Evolutionary conservation across 1,140 invertebrate species (phyloP).

Genomic region (Propsilocerus akamusi): DNA sequence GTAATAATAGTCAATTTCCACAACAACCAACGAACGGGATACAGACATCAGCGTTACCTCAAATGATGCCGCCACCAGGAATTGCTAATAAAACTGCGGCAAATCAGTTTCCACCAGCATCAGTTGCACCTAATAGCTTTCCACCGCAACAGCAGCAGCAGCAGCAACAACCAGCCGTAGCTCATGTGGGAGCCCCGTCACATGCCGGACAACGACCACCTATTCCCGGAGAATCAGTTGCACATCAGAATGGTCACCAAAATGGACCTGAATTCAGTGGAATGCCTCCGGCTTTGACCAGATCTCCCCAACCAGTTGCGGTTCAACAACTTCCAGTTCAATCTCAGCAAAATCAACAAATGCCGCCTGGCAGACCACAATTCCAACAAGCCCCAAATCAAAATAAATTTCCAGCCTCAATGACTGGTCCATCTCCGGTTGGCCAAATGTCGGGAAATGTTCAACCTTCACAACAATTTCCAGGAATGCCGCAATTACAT

Average conservation of each 20-base stretch:
- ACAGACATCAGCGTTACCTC: too few relatives aligned
- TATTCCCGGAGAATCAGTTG: not conserved
- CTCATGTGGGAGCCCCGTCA: not conserved
- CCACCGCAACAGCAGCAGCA: not conserved
- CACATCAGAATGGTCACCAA: not conserved
- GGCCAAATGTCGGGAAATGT: constrained; percentile 17
- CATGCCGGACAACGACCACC: not conserved
- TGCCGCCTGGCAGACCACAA: not conserved
- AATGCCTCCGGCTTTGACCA: not conserved
- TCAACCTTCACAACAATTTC: constrained; percentile 17
- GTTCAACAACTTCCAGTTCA: constrained; percentile 6
- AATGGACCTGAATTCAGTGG: not conserved
- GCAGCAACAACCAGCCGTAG: not conserved
- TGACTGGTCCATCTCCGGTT: not conserved
- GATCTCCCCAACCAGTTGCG: not conserved
- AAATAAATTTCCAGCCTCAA: constrained; percentile 4
- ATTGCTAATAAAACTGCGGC: not conserved
- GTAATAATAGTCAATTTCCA: not conserved
- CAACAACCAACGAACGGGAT: not conserved
- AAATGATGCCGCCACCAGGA: not conserved
- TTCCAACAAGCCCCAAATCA: not conserved
- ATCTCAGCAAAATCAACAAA: constrained; percentile 7
- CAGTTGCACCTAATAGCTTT: not conserved
- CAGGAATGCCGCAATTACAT: constrained; percentile 13
- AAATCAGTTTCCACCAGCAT: not conserved